These are phyloP conservation scores for Bilobella aurantiaca DNA, from an alignment of 1,140 invertebrate species.

Conservation along the genomic window DNA sequence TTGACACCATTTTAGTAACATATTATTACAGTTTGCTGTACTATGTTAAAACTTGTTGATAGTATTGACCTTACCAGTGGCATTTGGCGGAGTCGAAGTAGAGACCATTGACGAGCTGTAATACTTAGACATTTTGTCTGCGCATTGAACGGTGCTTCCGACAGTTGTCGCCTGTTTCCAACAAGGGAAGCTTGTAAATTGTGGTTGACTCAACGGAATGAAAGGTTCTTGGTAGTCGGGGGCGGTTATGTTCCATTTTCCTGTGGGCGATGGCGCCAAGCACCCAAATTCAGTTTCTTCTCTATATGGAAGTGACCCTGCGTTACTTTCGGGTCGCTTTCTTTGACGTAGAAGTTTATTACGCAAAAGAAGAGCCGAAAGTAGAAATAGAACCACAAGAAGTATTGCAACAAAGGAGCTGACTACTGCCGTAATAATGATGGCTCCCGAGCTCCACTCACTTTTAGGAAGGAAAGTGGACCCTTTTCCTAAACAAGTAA, in stretches of 20 bases:
- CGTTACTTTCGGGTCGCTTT: conserved; percentile 21
- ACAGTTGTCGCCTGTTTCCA: conserved; percentile 8
- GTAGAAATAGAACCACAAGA: conserved; percentile 29
- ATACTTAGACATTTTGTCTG: conserved; percentile 32
- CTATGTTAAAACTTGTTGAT: too few relatives aligned
- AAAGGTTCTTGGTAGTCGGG: conserved; percentile 34
- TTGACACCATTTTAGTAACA: too few relatives aligned
- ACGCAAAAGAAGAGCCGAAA: conserved; percentile 29
- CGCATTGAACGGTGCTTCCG: conserved; percentile 2
- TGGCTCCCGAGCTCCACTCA: conserved; percentile 30
- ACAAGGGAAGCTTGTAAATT: conserved; percentile 28
- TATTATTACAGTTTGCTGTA: too few relatives aligned
- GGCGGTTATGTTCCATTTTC: conserved; percentile 29
- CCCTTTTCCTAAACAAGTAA: background rate
- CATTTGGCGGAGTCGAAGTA: conserved; percentile 2
- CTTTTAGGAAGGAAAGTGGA: background rate
- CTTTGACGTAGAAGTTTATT: conserved; percentile 14
- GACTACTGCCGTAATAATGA: conserved; percentile 33
- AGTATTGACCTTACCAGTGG: conserved; percentile 6
- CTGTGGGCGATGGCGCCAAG: conserved; percentile 26
- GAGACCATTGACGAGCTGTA: conserved; percentile 33
- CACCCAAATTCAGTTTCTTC: conserved; percentile 31
- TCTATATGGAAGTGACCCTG: conserved; percentile 30
- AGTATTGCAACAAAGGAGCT: conserved; percentile 34
- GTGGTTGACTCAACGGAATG: conserved; percentile 16